Percentiles rank a stretch among this genome's conserved stretches.
These are phyloP conservation scores for Plutella xylostella DNA, from an alignment of 2,888 invertebrate genomes.

Conservation along the genomic window DNA sequence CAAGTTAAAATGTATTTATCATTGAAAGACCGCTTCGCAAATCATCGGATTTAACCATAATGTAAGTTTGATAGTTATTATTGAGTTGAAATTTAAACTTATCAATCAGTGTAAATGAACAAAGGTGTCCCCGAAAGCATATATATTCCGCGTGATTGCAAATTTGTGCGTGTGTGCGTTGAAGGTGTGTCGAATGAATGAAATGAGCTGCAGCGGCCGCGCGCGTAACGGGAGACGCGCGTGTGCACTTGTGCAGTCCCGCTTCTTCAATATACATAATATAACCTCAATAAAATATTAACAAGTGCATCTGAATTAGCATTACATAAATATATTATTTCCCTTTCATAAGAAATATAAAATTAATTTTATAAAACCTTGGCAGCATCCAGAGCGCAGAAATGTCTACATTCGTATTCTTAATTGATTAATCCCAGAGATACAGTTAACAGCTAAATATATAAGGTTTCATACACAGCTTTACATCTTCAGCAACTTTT, in stretches of 20 bases:
- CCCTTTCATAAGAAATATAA: neutral
- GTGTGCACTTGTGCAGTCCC: too few species aligned
- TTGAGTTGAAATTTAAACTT: too few species aligned
- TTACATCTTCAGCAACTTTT: conserved; percentile 48
- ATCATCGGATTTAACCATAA: too few species aligned
- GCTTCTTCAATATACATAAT: too few species aligned
- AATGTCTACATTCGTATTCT: conserved; percentile 44
- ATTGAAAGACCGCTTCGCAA: too few species aligned
- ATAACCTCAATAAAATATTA: conserved; percentile 12
- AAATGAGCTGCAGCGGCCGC: conserved; percentile 24
- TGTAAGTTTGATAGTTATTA: too few species aligned
- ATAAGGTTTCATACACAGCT: conserved; percentile 49
- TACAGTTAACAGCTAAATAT: conserved; percentile 60
- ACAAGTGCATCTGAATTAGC: neutral
- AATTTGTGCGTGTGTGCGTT: conserved; percentile 44
- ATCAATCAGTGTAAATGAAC: too few species aligned
- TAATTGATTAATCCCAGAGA: conserved; percentile 45
- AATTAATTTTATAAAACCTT: conserved; percentile 19
- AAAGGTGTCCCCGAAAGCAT: conserved; percentile 51
- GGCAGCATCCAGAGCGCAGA: conserved; percentile 38
- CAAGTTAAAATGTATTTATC: too few species aligned
- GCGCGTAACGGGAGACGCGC: too few species aligned
- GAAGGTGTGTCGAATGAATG: conserved; percentile 23
- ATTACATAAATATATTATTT: conserved; percentile 2
- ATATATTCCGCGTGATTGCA: conserved; percentile 27